Conservation (phyloP, 2,888 invertebrate species). For the Plagodis dolabraria region DNA sequence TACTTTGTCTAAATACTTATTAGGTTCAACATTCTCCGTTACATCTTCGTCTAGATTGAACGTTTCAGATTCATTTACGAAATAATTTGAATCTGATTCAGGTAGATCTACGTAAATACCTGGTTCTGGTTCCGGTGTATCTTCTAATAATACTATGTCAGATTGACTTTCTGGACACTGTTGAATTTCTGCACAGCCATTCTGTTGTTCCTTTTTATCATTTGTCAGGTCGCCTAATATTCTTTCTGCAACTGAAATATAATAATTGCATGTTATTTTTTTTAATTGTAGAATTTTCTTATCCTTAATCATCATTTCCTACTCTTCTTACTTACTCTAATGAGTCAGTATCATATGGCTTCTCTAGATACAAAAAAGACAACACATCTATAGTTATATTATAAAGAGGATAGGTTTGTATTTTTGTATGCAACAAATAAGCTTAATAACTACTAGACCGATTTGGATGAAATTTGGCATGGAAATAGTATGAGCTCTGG, state of each 20-base stretch:
- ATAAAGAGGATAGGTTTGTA: too few relatives aligned
- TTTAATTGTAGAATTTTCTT: too few relatives aligned
- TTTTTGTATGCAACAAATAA: too few relatives aligned
- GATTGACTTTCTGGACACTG: neutral
- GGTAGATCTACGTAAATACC: neutral
- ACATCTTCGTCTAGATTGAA: neutral
- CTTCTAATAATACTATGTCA: neutral
- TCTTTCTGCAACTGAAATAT: conserved; percentile 14
- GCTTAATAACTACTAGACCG: too few relatives aligned
- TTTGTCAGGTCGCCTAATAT: conserved; percentile 1
- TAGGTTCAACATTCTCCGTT: neutral
- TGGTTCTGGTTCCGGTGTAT: neutral
- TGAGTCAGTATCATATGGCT: too few relatives aligned
- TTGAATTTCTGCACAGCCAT: neutral
- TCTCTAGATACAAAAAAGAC: too few relatives aligned
- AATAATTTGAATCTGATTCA: neutral
- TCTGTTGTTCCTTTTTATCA: neutral
- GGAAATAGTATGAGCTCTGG: too few relatives aligned
- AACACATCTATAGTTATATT: too few relatives aligned
- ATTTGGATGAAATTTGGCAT: too few relatives aligned
- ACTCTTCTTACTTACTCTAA: too few relatives aligned
- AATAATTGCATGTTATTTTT: neutral
- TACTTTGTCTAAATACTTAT: neutral
- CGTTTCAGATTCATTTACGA: neutral
- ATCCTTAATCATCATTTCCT: too few relatives aligned